Conservation (phyloP, 2,888 invertebrate genomes). For the Meteorus cinctellus region DNA sequence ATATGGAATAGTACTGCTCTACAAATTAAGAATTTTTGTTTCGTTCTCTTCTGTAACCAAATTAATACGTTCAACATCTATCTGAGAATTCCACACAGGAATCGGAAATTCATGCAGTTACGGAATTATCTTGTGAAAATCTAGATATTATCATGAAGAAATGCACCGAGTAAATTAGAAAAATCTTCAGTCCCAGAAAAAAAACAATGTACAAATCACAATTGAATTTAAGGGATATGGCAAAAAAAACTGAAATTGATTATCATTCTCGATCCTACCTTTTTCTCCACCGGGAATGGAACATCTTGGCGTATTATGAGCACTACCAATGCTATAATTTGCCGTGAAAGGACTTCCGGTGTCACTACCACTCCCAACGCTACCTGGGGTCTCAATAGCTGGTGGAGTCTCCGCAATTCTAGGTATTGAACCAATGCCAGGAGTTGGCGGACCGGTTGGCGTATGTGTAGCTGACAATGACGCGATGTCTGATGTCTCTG, state of each 20-base stretch:
- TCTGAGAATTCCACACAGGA: no score
- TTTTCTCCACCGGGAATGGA: constrained; percentile 70
- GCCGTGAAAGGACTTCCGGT: constrained; percentile 73
- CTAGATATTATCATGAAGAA: no score
- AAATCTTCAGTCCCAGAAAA: no score
- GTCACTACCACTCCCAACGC: constrained; percentile 72
- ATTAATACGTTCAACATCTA: no score
- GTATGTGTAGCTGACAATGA: constrained; percentile 62
- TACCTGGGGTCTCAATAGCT: constrained; percentile 70
- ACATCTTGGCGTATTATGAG: constrained; percentile 64
- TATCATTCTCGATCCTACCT: constrained; percentile 55
- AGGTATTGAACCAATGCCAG: constrained; percentile 61
- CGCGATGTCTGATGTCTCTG: constrained; percentile 41
- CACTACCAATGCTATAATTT: constrained; percentile 68
- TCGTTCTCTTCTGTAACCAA: no score
- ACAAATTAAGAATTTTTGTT: no score
- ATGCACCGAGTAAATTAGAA: no score
- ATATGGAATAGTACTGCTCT: no score
- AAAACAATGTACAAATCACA: no score
- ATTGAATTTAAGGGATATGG: no score
- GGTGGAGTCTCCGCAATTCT: constrained; percentile 72
- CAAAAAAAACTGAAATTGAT: background rate
- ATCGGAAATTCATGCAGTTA: no score
- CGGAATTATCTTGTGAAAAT: no score
- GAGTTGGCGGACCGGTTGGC: constrained; percentile 66